Evolutionary conservation across 1,140 invertebrate species (phyloP).

Genomic region (Orchestia grillus): DNA sequence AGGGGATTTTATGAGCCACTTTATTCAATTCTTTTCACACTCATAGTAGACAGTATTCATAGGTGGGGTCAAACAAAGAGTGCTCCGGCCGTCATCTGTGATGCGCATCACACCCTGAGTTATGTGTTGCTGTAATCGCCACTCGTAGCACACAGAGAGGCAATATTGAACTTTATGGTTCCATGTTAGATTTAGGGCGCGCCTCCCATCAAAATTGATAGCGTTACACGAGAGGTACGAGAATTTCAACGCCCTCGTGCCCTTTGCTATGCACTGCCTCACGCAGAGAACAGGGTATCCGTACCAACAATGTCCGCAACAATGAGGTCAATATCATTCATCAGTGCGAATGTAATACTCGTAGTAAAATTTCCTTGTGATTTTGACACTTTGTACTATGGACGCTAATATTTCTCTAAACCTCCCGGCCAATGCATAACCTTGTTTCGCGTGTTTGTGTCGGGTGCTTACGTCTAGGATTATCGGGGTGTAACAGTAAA

Average conservation of each 20-base stretch:
- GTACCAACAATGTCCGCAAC: background rate
- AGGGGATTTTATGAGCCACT: background rate
- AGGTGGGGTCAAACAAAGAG: background rate
- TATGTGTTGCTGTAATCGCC: background rate
- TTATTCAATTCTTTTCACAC: background rate
- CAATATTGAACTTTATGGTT: background rate
- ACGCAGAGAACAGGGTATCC: too few relatives aligned
- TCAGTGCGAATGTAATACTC: background rate
- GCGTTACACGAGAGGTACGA: background rate
- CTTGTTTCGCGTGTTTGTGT: too few relatives aligned
- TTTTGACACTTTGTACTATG: too few relatives aligned
- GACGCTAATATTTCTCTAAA: too few relatives aligned
- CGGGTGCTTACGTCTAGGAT: too few relatives aligned
- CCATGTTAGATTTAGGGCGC: background rate
- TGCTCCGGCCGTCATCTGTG: background rate
- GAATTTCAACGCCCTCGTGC: background rate
- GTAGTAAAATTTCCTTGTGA: background rate
- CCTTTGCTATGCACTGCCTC: background rate
- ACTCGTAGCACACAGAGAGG: background rate
- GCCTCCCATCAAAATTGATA: background rate
- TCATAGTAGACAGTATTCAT: background rate
- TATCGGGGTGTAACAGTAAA: too few relatives aligned
- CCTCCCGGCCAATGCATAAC: too few relatives aligned
- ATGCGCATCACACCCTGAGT: background rate
- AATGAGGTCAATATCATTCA: background rate